These are phyloP conservation scores for Peromyscus melanophrys DNA, from an alignment of 2,797 vertebrate genomes.

Conservation along the genomic window DNA sequence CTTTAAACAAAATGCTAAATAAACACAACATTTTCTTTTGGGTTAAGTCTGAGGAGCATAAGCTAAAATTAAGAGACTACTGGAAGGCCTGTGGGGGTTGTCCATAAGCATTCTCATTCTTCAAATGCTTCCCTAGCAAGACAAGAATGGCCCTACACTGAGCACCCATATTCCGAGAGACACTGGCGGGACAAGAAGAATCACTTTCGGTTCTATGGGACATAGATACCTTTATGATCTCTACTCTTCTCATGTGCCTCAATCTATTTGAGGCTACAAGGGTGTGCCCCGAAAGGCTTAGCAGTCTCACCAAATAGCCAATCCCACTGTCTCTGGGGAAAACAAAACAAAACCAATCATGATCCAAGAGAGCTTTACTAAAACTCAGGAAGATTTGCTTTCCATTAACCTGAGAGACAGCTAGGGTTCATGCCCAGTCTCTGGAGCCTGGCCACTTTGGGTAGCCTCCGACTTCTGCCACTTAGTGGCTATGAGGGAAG, in stretches of 20 bases:
- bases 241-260: background rate
- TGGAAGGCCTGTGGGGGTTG: background rate
- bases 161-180: background rate
- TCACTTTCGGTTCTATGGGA: background rate
- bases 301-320: constrained; percentile 5
- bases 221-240: background rate
- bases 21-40: constrained; percentile 40
- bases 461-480: background rate
- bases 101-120: constrained; percentile 36
- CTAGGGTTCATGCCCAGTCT: background rate
- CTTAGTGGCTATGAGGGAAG: background rate
- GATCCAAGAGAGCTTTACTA: background rate
- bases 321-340: background rate
- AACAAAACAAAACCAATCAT: background rate
- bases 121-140: background rate
- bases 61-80: background rate
- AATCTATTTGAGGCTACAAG: background rate
- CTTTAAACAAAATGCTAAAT: constrained; percentile 54
- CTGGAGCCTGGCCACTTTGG: background rate
- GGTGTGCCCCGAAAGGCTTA: background rate
- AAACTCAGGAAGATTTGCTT: constrained; percentile 45
- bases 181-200: background rate
- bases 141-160: background rate
- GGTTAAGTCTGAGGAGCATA: background rate
- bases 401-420: background rate